Percentiles rank a stretch among this genome's conserved stretches.
Conservation (phyloP, 2,888 invertebrate species). For the Cephus rjabovi region DNA sequence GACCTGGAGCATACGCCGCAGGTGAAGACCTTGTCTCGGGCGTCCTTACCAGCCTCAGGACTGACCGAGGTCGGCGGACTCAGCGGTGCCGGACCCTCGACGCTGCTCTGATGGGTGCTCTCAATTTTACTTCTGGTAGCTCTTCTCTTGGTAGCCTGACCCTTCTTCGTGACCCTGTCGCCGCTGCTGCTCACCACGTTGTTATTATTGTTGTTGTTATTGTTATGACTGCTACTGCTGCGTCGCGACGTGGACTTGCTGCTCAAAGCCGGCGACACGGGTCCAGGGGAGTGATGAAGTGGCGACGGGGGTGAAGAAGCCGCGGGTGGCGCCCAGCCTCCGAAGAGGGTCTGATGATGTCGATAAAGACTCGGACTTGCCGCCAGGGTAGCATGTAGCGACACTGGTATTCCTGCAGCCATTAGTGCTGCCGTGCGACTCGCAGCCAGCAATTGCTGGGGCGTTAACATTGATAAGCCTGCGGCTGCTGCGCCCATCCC, state of each 20-base stretch:
- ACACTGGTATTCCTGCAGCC: constrained; percentile 70
- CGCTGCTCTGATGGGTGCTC: constrained; percentile 26
- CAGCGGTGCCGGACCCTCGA: constrained; percentile 64
- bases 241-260: constrained; percentile 64
- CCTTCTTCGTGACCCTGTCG: constrained; percentile 57
- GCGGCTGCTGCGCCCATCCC: constrained; percentile 65
- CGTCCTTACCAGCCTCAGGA: constrained; percentile 58
- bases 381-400: constrained; percentile 70
- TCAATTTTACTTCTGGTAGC: constrained; percentile 69
- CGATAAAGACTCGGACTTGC: constrained; percentile 73
- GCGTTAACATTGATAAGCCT: constrained; percentile 70
- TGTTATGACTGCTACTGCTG: constrained; percentile 47
- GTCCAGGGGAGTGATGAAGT: constrained; percentile 54
- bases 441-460: constrained; percentile 68
- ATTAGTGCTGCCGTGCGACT: constrained; percentile 66
- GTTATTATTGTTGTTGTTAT: constrained; percentile 63
- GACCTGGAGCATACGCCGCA: constrained; percentile 89
- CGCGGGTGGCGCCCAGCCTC: constrained; percentile 67
- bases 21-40: constrained; percentile 85
- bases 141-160: constrained; percentile 67
- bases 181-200: constrained; percentile 67
- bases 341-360: constrained; percentile 72
- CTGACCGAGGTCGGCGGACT: constrained; percentile 68
- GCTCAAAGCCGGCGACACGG: constrained; percentile 60
- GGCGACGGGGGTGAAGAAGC: constrained; percentile 71